Conservation (phyloP, 2,888 invertebrate genomes). For the Sericinus montela region DNA sequence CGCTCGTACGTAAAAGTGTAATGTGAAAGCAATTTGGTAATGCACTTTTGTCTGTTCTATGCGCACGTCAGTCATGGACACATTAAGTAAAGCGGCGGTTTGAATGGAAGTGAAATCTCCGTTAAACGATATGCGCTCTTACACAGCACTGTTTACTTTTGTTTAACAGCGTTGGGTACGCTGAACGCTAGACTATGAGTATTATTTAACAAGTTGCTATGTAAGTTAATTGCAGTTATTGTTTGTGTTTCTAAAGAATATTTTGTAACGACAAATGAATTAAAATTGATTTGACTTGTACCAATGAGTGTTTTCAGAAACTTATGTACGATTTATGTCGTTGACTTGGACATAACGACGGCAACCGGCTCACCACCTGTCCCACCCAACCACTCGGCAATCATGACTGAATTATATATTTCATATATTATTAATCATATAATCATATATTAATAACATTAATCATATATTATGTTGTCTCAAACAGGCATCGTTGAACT, state of each 20-base stretch:
- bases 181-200: not conserved
- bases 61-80: constrained; percentile 23
- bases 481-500: too few species aligned
- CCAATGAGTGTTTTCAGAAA: too few species aligned
- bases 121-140: constrained; percentile 13
- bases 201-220: constrained; percentile 5
- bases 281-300: too few species aligned
- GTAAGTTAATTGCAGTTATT: constrained; percentile 11
- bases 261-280: not conserved
- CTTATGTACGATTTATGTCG: too few species aligned
- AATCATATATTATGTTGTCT: too few species aligned
- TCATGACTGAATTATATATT: too few species aligned
- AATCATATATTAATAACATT: too few species aligned
- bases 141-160: constrained; percentile 5
- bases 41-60: constrained; percentile 50
- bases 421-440: too few species aligned
- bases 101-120: constrained; percentile 18
- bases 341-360: too few species aligned
- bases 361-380: too few species aligned
- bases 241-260: constrained; percentile 1
- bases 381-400: too few species aligned
- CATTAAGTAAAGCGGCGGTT: constrained; percentile 23
- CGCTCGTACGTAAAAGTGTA: constrained; percentile 39
- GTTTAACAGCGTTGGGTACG: constrained; percentile 1
- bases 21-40: constrained; percentile 63